Conservation (phyloP, 64 coral and sea anemone species). For the Hydrozoanthus tunicans region DNA sequence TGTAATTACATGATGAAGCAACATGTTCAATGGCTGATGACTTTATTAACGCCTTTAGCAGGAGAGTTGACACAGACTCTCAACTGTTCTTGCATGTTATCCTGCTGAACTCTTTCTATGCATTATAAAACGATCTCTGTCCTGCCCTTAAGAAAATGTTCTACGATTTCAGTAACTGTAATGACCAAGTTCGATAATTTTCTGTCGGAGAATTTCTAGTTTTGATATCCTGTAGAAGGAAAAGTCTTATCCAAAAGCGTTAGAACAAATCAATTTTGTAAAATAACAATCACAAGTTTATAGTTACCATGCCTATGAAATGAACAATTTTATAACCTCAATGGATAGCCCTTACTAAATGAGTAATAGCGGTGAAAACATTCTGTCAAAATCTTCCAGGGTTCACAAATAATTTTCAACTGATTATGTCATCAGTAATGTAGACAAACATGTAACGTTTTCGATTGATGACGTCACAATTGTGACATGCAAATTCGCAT, state of each 20-base stretch:
- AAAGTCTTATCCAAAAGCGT: background rate
- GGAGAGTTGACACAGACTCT: constrained; percentile 15
- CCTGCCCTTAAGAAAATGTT: background rate
- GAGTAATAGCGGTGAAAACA: no score
- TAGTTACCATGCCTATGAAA: background rate
- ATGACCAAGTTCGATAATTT: background rate
- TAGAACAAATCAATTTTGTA: background rate
- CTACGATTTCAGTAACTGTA: background rate
- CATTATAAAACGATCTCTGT: background rate
- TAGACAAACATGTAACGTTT: no score
- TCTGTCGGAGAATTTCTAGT: background rate
- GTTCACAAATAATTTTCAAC: no score
- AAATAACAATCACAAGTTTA: background rate
- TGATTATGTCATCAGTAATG: no score
- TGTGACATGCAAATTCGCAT: no score
- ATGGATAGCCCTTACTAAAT: no score
- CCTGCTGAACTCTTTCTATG: no score
- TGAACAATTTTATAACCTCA: background rate
- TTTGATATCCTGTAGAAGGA: background rate
- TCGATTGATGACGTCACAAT: no score
- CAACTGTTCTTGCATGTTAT: background rate
- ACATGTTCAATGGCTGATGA: background rate
- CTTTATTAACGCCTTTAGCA: background rate
- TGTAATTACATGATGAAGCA: background rate
- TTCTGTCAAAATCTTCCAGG: no score